phyloP scores from a whole-genome alignment of 2,797 vertebrate species.

The Vipera latastei region DNA sequence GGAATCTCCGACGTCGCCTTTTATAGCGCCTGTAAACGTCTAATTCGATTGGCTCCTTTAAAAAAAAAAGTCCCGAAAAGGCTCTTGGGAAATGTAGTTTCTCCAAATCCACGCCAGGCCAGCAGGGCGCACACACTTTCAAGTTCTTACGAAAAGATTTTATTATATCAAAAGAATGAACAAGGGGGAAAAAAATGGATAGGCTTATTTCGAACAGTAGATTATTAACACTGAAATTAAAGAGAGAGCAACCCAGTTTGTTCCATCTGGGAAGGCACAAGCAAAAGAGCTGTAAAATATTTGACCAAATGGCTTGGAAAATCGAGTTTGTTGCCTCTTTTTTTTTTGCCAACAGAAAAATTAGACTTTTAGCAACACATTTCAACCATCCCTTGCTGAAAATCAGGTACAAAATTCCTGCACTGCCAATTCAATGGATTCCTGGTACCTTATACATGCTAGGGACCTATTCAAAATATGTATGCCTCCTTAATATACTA shows the following conservation, averaged over 20 bases:
- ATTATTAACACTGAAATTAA: not conserved
- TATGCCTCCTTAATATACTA: not conserved
- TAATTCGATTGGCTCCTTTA: conserved; percentile 2
- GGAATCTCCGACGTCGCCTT: fast-evolving
- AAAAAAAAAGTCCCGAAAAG: not conserved
- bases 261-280: not conserved
- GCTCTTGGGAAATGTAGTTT: conserved; percentile 13
- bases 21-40: not conserved
- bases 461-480: not conserved
- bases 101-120: not conserved
- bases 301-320: not conserved
- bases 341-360: not conserved
- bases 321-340: not conserved
- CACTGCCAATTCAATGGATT: not conserved
- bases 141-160: not conserved
- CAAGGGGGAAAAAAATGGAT: not conserved
- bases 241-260: not conserved
- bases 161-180: not conserved
- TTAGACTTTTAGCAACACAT: not conserved
- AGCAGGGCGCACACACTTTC: not conserved
- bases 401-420: not conserved
- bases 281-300: not conserved
- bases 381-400: not conserved
- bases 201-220: not conserved
- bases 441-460: not conserved